phyloP scores from a whole-genome alignment of 1,140 invertebrate genomes.

The Mesaphorura yosii region DNA sequence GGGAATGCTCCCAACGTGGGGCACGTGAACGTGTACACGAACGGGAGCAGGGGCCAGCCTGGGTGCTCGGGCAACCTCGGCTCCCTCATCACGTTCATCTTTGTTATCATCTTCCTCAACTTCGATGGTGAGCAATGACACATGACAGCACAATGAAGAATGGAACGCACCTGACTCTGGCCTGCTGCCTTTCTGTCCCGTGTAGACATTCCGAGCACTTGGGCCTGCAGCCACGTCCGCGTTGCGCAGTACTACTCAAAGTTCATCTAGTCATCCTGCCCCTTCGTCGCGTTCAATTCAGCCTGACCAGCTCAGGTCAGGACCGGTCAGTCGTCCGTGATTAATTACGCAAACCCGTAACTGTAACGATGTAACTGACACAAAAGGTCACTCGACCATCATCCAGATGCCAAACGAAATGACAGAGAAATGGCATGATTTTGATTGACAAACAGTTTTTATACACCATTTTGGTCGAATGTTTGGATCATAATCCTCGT shows the following conservation, averaged over 20 bases:
- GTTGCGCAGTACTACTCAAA: slow-evolving; percentile 19
- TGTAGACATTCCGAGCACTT: slow-evolving; percentile 5
- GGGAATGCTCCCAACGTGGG: slow-evolving; percentile 12
- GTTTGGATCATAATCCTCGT: too few relatives aligned
- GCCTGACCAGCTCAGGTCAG: too few relatives aligned
- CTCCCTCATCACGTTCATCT: neutral
- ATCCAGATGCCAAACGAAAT: too few relatives aligned
- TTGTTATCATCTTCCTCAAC: slow-evolving; percentile 1
- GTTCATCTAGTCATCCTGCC: slow-evolving; percentile 13
- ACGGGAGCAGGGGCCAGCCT: slow-evolving; percentile 21
- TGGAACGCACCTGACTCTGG: neutral
- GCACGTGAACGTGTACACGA: slow-evolving; percentile 18
- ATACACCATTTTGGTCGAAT: too few relatives aligned
- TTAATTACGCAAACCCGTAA: too few relatives aligned
- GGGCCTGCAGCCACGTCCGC: slow-evolving; percentile 24
- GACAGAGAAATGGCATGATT: too few relatives aligned
- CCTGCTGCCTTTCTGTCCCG: neutral
- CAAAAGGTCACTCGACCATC: too few relatives aligned
- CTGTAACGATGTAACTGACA: too few relatives aligned
- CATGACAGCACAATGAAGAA: neutral
- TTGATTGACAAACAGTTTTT: too few relatives aligned
- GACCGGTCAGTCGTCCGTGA: too few relatives aligned
- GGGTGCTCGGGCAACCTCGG: slow-evolving; percentile 12
- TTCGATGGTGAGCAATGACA: slow-evolving; percentile 1
- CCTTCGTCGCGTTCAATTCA: slow-evolving; percentile 14